phyloP scores from a whole-genome alignment of 2,797 vertebrate species.

The Amphiprion clarkii region DNA sequence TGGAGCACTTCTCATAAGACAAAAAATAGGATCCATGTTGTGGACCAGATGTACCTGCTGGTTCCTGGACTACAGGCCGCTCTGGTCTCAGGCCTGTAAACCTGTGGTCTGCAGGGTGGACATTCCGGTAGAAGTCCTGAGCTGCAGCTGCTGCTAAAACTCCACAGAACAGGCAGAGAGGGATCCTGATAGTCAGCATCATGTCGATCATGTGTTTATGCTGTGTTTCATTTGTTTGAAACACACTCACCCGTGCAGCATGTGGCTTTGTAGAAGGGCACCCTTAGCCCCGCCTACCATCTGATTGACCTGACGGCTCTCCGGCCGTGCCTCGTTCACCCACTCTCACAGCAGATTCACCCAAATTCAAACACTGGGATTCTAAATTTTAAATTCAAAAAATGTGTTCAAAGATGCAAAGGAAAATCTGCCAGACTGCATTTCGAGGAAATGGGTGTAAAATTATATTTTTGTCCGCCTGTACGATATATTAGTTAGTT shows the following conservation, averaged over 20 bases:
- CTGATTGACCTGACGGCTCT: constrained; percentile 40
- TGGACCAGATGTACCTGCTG: constrained; percentile 35
- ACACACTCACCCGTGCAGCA: neutral
- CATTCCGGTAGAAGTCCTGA: neutral
- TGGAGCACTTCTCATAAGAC: neutral
- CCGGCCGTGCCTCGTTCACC: constrained; percentile 43
- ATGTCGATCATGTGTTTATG: neutral
- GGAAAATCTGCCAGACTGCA: neutral
- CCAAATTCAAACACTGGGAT: neutral
- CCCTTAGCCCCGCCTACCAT: constrained; percentile 33
- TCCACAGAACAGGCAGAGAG: constrained; percentile 11
- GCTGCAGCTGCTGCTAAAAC: constrained; percentile 2
- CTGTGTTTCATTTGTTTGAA: neutral
- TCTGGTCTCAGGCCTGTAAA: neutral
- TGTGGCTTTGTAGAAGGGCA: constrained; percentile 22
- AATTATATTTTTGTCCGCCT: too few species aligned
- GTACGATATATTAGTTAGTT: too few species aligned
- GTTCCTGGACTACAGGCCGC: neutral
- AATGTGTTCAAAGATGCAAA: too few species aligned
- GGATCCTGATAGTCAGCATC: rapidly evolving
- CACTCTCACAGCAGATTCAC: neutral
- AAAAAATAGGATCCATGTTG: neutral
- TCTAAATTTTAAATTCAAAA: neutral
- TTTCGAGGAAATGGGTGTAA: too few species aligned
- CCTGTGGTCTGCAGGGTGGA: neutral